phyloP scores from a whole-genome alignment of 2,797 vertebrate genomes.

The Cetoscarus ocellatus region DNA sequence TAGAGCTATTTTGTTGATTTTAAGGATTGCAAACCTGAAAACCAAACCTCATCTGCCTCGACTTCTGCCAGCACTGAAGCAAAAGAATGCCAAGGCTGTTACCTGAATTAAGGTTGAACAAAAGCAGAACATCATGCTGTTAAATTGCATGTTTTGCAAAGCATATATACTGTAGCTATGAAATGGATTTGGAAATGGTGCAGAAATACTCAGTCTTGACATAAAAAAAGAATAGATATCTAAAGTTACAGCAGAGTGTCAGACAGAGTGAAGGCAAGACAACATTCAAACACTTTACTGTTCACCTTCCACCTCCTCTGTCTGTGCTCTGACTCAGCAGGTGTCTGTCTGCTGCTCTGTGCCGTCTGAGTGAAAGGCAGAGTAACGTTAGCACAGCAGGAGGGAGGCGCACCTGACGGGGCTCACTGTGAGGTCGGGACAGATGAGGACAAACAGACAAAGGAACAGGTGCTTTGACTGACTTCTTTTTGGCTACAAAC shows the following conservation, averaged over 20 bases:
- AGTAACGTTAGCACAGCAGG: conserved; percentile 38
- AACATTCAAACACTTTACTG: conserved; percentile 6
- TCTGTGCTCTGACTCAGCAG: conserved; percentile 27
- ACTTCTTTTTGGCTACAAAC: background rate
- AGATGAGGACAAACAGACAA: background rate
- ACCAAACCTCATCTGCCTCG: too few species aligned
- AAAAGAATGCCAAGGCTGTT: too few species aligned
- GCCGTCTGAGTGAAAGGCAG: conserved; percentile 9
- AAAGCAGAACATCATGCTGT: too few species aligned
- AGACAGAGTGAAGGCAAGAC: background rate
- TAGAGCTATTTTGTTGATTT: too few species aligned
- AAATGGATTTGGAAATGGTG: background rate
- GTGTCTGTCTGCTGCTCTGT: conserved; percentile 25
- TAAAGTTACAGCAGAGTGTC: background rate
- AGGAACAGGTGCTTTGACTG: background rate
- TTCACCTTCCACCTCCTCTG: conserved; percentile 13
- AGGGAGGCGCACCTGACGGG: conserved; percentile 8
- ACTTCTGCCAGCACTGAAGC: too few species aligned
- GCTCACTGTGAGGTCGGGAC: background rate
- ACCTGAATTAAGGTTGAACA: too few species aligned
- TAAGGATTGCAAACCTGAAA: too few species aligned
- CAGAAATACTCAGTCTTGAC: background rate
- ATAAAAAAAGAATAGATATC: too few species aligned
- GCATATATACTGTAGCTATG: too few species aligned
- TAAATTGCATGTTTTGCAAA: too few species aligned